Evolutionary conservation across 2,888 invertebrate species (phyloP), one percentile per base, ranked within the genome.

Genomic region (Thera britannica): DNA sequence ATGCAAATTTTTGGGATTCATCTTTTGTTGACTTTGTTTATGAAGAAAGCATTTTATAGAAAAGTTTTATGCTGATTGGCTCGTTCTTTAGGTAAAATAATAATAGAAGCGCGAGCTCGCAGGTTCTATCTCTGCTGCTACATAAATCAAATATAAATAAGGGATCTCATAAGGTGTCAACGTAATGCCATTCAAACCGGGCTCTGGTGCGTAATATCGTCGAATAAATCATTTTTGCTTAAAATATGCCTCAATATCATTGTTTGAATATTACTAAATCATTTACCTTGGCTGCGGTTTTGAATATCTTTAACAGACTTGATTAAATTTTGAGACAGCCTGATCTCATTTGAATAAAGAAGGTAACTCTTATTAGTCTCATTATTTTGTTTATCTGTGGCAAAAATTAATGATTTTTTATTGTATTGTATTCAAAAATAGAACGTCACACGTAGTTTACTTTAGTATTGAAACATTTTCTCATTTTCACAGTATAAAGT

Each of bases 101-200:
- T 52, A 23, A 44, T 63, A 63, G 61, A 60, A 61, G 58, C 64
- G 60, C 23, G 58, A 62, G 49, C 57, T 48, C 57, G 59, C 35
- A 69, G 48, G 58, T 55, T 49, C 81, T 90, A 90, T 90, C 90
- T 90, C 81, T 87, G 83, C 84, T 85, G 89, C 88, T 90, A 91
- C 90, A 92, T 92, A 92, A 92, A 92, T 92, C 92, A 92, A 83
- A 86, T 83, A 85, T 87, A 92, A 90, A 92, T 91, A 92, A 91
- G 90, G 90, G 89, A 88, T 87, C 92, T 91, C 90, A 90, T 91
- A 92, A 90, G 88, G 88, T 92, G 91, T 90, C 92, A 91, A 88
- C 89, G 85, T 91, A 90, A 90, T 90, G 85, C 92, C 87, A 92
- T 92, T 91, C 88, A 90, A 88, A 87, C 87, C 86, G 84, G 78